Evolutionary conservation across 2,888 invertebrate genomes (phyloP).

Genomic region (Antitype chi): DNA sequence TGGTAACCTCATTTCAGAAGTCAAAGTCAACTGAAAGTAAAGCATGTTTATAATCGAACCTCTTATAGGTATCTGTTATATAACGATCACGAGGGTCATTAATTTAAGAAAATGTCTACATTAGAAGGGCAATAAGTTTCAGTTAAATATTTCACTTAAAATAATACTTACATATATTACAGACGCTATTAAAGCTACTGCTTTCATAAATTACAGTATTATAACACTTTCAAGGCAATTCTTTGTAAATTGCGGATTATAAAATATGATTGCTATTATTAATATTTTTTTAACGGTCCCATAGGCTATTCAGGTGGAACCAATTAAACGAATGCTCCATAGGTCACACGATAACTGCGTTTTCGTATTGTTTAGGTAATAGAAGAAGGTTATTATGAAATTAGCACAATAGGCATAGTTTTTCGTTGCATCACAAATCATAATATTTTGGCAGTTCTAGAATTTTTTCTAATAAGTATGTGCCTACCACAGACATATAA

Average conservation of each 20-base stretch:
- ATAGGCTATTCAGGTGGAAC: background rate
- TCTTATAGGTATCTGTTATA: background rate
- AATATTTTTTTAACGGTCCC: background rate
- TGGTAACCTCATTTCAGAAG: no score
- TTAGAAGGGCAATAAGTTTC: no score
- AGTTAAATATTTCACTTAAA: background rate
- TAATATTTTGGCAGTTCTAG: conserved; percentile 44
- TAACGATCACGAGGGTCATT: background rate
- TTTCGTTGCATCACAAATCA: conserved; percentile 27
- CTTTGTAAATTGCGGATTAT: background rate
- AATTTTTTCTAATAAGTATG: background rate
- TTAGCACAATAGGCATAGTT: conserved; percentile 21
- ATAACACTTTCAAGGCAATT: background rate
- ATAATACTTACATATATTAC: conserved; percentile 58
- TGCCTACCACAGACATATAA: no score
- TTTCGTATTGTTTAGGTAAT: conserved; percentile 34
- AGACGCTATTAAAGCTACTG: conserved; percentile 43
- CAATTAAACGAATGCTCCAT: conserved; percentile 2
- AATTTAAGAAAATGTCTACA: no score
- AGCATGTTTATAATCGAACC: background rate
- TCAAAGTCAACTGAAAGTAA: background rate
- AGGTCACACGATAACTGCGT: background rate
- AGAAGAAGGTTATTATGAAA: conserved; percentile 51
- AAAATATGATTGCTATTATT: no score
- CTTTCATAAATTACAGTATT: conserved; percentile 31